Percentiles rank a stretch among this genome's conserved stretches.
Conservation (phyloP, 2,797 vertebrate species). For the Pithecia hirsuta region DNA sequence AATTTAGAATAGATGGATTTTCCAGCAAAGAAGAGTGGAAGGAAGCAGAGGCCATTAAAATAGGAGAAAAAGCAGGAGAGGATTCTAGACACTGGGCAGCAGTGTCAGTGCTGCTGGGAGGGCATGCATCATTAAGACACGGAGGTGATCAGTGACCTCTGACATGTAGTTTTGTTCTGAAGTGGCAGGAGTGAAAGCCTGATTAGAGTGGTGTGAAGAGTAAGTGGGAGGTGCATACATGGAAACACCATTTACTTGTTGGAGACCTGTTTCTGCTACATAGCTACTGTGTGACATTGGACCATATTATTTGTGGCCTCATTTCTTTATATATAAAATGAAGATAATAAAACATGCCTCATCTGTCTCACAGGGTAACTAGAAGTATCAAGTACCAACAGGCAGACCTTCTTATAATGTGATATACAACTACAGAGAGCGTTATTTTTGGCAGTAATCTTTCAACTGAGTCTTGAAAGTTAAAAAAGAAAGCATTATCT, state of each 20-base stretch:
- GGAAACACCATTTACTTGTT: background rate
- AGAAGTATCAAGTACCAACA: background rate
- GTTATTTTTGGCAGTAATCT: background rate
- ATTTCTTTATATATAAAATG: background rate
- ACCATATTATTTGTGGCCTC: too few relatives aligned
- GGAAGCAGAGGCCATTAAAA: background rate
- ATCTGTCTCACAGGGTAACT: background rate
- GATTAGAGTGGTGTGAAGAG: background rate
- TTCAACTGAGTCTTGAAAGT: background rate
- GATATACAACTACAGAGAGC: background rate
- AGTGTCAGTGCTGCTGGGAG: background rate
- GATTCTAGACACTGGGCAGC: background rate
- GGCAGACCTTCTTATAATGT: background rate
- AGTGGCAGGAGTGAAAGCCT: background rate
- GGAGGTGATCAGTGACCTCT: background rate
- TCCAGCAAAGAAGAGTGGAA: background rate
- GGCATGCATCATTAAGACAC: background rate
- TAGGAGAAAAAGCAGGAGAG: background rate
- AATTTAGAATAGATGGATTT: background rate
- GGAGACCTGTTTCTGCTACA: background rate
- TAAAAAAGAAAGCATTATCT: background rate
- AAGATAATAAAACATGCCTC: background rate
- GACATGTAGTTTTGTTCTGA: background rate
- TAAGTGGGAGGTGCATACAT: background rate
- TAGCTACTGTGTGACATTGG: background rate